These are phyloP conservation scores for Maconellicoccus hirsutus DNA, from an alignment of 1,140 invertebrate genomes.

Conservation along the genomic window DNA sequence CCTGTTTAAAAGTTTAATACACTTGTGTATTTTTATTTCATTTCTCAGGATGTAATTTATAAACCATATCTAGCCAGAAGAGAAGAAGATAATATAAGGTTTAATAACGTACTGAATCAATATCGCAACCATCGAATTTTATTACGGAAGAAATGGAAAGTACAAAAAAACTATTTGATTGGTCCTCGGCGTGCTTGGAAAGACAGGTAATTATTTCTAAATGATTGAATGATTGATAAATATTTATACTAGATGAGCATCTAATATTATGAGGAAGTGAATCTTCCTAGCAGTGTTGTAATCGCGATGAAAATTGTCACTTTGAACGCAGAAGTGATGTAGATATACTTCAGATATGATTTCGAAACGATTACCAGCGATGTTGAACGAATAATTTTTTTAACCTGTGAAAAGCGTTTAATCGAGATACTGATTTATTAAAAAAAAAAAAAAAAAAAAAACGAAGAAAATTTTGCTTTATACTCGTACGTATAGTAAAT, in stretches of 20 bases:
- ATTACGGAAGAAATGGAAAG: conserved; percentile 42
- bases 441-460: too few relatives aligned
- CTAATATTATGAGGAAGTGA: neutral
- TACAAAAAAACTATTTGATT: conserved; percentile 40
- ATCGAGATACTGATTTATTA: too few relatives aligned
- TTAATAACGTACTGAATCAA: conserved; percentile 19
- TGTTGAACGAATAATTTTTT: too few relatives aligned
- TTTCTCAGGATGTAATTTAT: conserved; percentile 13
- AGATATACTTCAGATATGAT: too few relatives aligned
- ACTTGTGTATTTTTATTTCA: neutral
- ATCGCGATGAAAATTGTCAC: too few relatives aligned
- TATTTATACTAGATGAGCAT: neutral
- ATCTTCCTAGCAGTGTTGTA: too few relatives aligned
- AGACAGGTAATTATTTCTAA: conserved; percentile 34
- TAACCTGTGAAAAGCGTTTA: too few relatives aligned
- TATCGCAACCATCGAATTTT: conserved; percentile 38
- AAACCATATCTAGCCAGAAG: neutral
- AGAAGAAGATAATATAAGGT: conserved; percentile 16
- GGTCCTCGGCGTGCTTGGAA: conserved; percentile 47
- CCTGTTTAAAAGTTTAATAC: too few relatives aligned
- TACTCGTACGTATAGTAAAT: too few relatives aligned
- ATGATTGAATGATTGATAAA: neutral
- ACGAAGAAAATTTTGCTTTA: too few relatives aligned
- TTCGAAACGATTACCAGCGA: too few relatives aligned
- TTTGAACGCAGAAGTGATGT: too few relatives aligned